Evolutionary conservation across 2,113 vertebrate genomes (phyloP), one percentile per base, ranked within the genome.

Genomic region (Nothoprocta perdicaria): DNA sequence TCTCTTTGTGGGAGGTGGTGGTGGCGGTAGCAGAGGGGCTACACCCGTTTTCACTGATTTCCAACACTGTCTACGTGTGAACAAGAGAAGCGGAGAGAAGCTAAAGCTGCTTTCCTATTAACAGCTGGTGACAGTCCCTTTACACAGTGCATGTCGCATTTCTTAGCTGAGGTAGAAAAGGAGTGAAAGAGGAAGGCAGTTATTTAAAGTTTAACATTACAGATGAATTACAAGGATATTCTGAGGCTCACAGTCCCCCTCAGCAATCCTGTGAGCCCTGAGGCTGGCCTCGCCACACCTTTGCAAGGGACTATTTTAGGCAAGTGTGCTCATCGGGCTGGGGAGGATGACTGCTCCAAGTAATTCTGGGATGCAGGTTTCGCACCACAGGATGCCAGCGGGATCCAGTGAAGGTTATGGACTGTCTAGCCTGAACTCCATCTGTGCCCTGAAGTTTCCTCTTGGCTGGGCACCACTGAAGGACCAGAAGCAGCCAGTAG

Each of bases 351-450:
- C 85, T 43, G 93, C 95, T 96, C 95, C 95, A 96, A 95, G 93
- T 94, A 94, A 96, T 96, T 95, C 94, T 96, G 90, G 90, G 95
- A 96, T 95, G 93, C 95, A 95, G 94, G 96, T 94, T 95, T 96
- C 48, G 31, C 95, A 96, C 92, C 93, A 78, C 94, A 94, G 91
- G 95, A 95, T 93, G 94, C 84, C 95, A 96, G 95, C 93, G 13
- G 95, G 91, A 94, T 93, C 95, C 96, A 96, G 89, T 92, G 95
- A 96, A 96, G 94, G 91, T 93, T 96, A 94, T 94, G 96, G 92
- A 96, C 96, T 91, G 95, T 96, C 95, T 96, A 96, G 95, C 92
- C 95, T 96, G 95, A 95, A 96, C 95, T 96, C 95, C 95, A 96
- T 96, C 95, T 96, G 95, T 95, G 92, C 95, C 94, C 93, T 96